Conservation (phyloP, 2,113 vertebrate genomes). For the Balaenoptera acutorostrata region DNA sequence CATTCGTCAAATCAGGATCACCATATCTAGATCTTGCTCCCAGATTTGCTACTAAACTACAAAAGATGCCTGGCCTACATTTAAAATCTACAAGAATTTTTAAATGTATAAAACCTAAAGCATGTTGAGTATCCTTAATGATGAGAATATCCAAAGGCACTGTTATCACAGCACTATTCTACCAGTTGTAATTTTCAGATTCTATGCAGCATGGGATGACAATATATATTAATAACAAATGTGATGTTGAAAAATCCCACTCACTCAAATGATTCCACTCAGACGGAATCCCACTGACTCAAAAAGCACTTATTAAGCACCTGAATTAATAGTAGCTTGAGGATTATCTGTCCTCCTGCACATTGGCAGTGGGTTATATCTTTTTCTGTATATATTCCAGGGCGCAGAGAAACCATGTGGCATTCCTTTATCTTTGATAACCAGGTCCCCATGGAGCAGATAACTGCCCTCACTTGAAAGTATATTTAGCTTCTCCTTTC, state of each 20-base stretch:
- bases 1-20: background rate
- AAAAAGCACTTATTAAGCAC: background rate
- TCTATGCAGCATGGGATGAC: background rate
- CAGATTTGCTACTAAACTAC: background rate
- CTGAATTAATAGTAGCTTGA: background rate
- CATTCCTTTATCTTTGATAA: background rate
- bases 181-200: background rate
- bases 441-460: background rate
- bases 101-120: background rate
- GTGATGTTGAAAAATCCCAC: conserved; percentile 1
- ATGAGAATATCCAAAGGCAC: background rate
- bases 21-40: background rate
- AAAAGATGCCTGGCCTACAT: background rate
- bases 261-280: background rate
- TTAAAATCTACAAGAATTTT: background rate
- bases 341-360: background rate
- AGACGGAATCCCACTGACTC: background rate
- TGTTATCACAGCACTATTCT: background rate
- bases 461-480: conserved; percentile 16
- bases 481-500: conserved; percentile 41
- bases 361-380: background rate
- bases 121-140: background rate
- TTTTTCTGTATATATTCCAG: background rate
- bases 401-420: background rate
- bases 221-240: background rate